Evolutionary conservation across 92 coral and sea anemone genomes (phyloP).

Genomic region (Porites divaricata): DNA sequence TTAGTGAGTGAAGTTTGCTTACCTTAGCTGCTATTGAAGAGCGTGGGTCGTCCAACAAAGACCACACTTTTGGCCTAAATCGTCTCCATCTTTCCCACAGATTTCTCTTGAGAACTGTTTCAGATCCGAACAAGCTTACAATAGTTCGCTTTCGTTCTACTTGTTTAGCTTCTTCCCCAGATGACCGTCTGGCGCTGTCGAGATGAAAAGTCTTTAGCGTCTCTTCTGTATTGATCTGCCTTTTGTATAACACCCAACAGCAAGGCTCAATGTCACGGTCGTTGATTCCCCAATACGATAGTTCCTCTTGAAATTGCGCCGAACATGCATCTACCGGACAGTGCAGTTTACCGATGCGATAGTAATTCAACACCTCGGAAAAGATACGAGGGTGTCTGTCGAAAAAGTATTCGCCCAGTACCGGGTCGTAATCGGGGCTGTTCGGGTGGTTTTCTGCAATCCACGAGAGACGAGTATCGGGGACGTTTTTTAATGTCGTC

Average conservation of each 20-base stretch:
- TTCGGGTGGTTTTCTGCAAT: conserved; percentile 93
- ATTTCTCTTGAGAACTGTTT: conserved; percentile 18
- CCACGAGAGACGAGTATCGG: conserved; percentile 97
- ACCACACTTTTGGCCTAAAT: conserved; percentile 80
- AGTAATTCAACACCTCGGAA: conserved; percentile 91
- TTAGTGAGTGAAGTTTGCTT: neutral
- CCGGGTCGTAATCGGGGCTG: conserved; percentile 88
- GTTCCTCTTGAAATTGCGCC: conserved; percentile 84
- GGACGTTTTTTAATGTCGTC: conserved; percentile 78
- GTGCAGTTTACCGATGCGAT: conserved; percentile 96
- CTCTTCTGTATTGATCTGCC: conserved; percentile 91
- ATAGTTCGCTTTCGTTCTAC: conserved; percentile 31
- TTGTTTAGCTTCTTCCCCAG: conserved; percentile 43
- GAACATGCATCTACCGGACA: conserved; percentile 95
- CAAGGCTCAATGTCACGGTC: conserved; percentile 94
- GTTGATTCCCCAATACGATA: conserved; percentile 98
- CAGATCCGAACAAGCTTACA: conserved; percentile 54
- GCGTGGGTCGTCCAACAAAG: conserved; percentile 89
- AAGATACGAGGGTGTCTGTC: conserved; percentile 94
- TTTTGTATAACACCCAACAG: conserved; percentile 95
- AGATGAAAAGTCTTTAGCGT: conserved; percentile 89
- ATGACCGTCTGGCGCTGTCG: conserved; percentile 77
- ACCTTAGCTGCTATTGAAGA: conserved; percentile 91
- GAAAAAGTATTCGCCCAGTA: conserved; percentile 89
- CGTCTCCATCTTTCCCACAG: conserved; percentile 63